Conservation (phyloP, 2,888 invertebrate genomes). For the Drosophila mettleri region DNA sequence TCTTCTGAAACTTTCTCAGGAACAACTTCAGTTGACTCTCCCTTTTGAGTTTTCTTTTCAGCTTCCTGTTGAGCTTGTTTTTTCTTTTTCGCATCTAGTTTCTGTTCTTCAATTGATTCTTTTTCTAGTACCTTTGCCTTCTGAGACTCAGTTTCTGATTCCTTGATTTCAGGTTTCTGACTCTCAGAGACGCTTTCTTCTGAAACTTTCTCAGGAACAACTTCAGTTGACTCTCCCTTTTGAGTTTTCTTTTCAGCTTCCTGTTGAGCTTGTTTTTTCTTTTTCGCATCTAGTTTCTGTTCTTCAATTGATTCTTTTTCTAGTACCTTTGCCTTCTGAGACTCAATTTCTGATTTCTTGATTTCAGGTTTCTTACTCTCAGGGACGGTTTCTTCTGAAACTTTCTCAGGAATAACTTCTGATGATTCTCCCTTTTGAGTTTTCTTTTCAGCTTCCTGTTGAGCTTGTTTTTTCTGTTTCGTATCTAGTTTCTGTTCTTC, state of each 20-base stretch:
- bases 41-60: constrained; percentile 14
- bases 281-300: too few species aligned
- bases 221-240: too few species aligned
- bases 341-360: constrained; percentile 22
- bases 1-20: too few species aligned
- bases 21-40: constrained; percentile 30
- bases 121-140: not conserved
- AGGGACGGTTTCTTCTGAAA: constrained; percentile 21
- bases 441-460: constrained; percentile 1
- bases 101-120: not conserved
- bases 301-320: constrained; percentile 16
- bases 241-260: constrained; percentile 2
- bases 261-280: constrained; percentile 14
- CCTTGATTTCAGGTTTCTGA: too few species aligned
- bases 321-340: constrained; percentile 28
- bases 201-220: not conserved
- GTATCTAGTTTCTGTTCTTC: constrained; percentile 13
- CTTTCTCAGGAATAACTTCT: constrained; percentile 22
- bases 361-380: constrained; percentile 8
- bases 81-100: not conserved
- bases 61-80: constrained; percentile 8
- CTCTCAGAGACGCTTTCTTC: constrained; percentile 4
- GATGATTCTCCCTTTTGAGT: constrained; percentile 16
- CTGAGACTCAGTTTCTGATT: not conserved
- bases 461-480: constrained; percentile 2